phyloP scores from a whole-genome alignment of 2,797 vertebrate species.

The Hippoglossus hippoglossus region DNA sequence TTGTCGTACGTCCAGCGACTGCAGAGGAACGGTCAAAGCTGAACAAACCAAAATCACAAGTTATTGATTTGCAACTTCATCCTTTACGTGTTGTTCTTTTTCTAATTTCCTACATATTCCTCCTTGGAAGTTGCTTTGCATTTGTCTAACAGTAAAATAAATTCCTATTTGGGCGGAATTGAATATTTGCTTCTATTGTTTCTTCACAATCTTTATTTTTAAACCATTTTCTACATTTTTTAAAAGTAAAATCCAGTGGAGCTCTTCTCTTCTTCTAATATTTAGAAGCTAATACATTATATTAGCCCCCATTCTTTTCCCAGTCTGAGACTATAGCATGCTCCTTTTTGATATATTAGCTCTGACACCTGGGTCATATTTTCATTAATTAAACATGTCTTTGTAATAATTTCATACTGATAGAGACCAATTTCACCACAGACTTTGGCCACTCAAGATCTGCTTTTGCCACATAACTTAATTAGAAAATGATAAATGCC shows the following conservation, averaged over 20 bases:
- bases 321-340: constrained; percentile 33
- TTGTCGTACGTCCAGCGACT: constrained; percentile 9
- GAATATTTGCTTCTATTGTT: not conserved
- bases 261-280: not conserved
- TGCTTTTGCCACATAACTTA: constrained; percentile 76
- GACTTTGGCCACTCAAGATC: constrained; percentile 67
- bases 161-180: too few relatives aligned
- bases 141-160: not conserved
- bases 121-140: not conserved
- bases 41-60: not conserved
- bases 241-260: not conserved
- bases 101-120: not conserved
- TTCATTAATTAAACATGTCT: constrained; percentile 79
- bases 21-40: constrained; percentile 2
- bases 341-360: constrained; percentile 72
- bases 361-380: constrained; percentile 76
- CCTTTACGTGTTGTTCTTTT: not conserved
- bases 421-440: constrained; percentile 63
- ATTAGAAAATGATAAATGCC: constrained; percentile 82
- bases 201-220: not conserved
- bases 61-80: not conserved
- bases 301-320: constrained; percentile 10
- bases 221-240: not conserved
- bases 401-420: constrained; percentile 71
- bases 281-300: constrained; percentile 15